Evolutionary conservation across 2,797 vertebrate genomes (phyloP), one percentile per base, ranked within the genome.

Genomic region (Cyprinella venusta): DNA sequence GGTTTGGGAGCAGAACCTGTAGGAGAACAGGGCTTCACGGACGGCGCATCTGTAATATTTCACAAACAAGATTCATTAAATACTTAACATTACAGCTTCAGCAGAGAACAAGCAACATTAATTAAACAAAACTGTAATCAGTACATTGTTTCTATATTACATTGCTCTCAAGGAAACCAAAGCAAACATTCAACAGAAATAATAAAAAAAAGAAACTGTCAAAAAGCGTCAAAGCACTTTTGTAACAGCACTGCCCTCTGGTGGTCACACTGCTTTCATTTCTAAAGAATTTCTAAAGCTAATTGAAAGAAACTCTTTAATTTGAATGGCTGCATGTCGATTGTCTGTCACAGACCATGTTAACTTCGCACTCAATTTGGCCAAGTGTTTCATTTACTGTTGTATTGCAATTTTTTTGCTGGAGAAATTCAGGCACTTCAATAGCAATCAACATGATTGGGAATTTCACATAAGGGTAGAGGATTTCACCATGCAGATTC

Each of bases 1-100:
- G 96, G 96, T 89, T 92, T 96, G 87, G 93, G 95, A 33, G 89
- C 87, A 61, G 91, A 91, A 72, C 94, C 91, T 0, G 94, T 90
- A 0, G 95, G 94, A 0, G 88, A 91, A 30, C 89, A 90, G 6
- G 87, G 86, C 85, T 93, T 92, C 1, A 89, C 90, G 21, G 87
- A 88, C 0, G 88, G 88, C 0, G 70, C 79, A 7, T 95, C 94
- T 95, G 84, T 78, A 40, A 59, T 86, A 4, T 86, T 45, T 21
- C 19, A 21, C 12, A 50, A n/a, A 72, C 19, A 64, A 61, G 3
- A 30, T 65, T 72, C 15, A 33, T 33, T 6, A 19, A 61, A 48
- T 9, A 59, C 54, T 59, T 24, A 19, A 63, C 21, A 24, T 56
- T 38, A 54, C 19, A 56, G 7, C 7, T 24, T 71, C 13, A 26